phyloP scores from a whole-genome alignment of 2,888 invertebrate genomes.

The Dinocampus coccinellae region DNA sequence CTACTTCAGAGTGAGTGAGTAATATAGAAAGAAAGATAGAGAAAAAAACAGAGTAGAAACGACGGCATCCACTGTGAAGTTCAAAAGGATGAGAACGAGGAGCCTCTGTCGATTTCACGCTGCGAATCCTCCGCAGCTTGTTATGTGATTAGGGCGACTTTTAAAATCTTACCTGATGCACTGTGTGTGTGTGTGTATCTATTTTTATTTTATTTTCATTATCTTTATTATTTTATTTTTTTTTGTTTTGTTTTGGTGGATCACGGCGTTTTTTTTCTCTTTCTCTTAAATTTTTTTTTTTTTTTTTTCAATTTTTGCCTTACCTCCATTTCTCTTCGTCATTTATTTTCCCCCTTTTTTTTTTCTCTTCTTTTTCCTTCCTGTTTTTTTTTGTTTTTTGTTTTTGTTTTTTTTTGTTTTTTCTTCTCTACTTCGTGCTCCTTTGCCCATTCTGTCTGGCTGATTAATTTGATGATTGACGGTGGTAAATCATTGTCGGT shows the following conservation, averaged over 20 bases:
- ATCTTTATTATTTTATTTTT: conserved; percentile 18
- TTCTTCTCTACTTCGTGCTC: no score
- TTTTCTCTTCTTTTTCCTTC: background rate
- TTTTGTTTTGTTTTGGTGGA: background rate
- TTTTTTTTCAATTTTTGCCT: no score
- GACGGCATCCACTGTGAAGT: conserved; percentile 16
- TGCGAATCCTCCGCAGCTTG: conserved; percentile 64
- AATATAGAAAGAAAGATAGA: background rate
- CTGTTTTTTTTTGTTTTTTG: no score
- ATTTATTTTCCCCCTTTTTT: conserved; percentile 14
- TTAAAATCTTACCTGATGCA: conserved; percentile 31
- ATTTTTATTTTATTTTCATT: no score
- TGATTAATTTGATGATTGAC: conserved; percentile 28
- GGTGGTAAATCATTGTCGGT: conserved; percentile 24
- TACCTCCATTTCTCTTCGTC: no score
- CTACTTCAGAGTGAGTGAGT: conserved; percentile 34
- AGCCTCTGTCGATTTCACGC: conserved; percentile 58
- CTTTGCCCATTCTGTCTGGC: conserved; percentile 3
- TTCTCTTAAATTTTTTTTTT: background rate
- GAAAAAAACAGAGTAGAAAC: conserved; percentile 14
- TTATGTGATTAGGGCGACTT: conserved; percentile 51
- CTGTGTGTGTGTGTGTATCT: conserved; percentile 7
- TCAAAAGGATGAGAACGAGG: conserved; percentile 21
- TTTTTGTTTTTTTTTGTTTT: no score
- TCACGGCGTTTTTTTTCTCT: conserved; percentile 6